Evolutionary conservation across 2,888 invertebrate genomes (phyloP), one percentile per base, ranked within the genome.

Genomic region (Peribatodes rhomboidaria): DNA sequence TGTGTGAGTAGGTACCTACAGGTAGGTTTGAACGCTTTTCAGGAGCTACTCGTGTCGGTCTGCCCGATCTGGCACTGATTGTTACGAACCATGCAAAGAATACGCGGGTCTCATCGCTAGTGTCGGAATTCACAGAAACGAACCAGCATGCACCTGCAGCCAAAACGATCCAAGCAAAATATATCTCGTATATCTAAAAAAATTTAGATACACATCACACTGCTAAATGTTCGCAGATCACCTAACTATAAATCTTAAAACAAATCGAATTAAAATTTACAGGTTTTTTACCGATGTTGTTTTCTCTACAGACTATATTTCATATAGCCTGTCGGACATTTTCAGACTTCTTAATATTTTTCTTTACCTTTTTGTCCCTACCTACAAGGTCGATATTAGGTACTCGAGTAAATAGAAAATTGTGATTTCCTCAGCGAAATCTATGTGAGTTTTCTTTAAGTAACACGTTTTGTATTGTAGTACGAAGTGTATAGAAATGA

Each of bases 191-290:
- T 80, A 79, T 78, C 82, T 80, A 78, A 77, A 85, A 81, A 70
- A 79, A 81, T 78, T 78, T 76, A 80, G 81, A 84, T 80, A 82
- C 78, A 81, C 79, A 79, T 77, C 80, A 82, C 79, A 80, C 77
- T 77, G 78, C 83, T 81, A 80, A 80, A 82, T 68, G 78, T 81
- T 81, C 84, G 86, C 83, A 82, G 83, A 85, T 82, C 81, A 79
- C 86, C 86, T 90, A 87, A 85, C 86, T 90, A 89, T 88, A 86
- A 85, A 84, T 83, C 86, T 87, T 88, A 88, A 90, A 90, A 81
- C 78, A 90, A 90, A 88, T 85, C 75, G 78, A 86, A 85, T 87
- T 83, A 77, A 83, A 80, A n/a, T 82, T 85, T 90, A 90, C 85
- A 88, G 82, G 84, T 87, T 83, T 84, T 88, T 86, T 87, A 88